These are phyloP conservation scores for Taenaris catops DNA, from an alignment of 2,888 invertebrate species.

Conservation along the genomic window DNA sequence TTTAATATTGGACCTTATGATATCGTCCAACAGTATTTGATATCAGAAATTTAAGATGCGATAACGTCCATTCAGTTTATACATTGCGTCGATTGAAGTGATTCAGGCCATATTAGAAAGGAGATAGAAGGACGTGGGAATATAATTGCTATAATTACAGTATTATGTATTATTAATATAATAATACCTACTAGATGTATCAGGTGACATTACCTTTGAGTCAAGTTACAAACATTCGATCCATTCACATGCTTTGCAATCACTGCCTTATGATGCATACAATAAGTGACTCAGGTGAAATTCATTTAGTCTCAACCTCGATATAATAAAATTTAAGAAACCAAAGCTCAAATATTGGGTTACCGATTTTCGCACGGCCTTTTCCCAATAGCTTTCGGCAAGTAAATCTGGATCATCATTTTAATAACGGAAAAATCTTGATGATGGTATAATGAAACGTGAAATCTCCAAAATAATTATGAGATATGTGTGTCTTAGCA, in stretches of 20 bases:
- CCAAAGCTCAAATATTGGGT: no score
- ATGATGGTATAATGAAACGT: no score
- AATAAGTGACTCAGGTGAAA: slow-evolving; percentile 1
- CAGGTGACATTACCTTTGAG: slow-evolving; percentile 36
- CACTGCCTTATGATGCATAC: not conserved
- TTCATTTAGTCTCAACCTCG: not conserved
- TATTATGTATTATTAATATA: slow-evolving; percentile 21
- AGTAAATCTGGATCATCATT: no score
- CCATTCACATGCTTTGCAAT: slow-evolving; percentile 11
- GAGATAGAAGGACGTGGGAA: slow-evolving; percentile 46
- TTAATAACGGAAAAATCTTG: no score
- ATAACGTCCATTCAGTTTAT: slow-evolving; percentile 21
- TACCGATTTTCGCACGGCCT: no score
- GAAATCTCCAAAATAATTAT: no score
- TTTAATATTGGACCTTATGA: slow-evolving; percentile 5
- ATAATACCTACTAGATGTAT: slow-evolving; percentile 29
- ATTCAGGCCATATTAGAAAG: slow-evolving; percentile 42
- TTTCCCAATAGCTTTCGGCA: no score
- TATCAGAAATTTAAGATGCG: slow-evolving; percentile 17
- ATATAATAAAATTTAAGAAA: not conserved
- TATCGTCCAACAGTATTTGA: slow-evolving; percentile 7
- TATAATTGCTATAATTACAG: slow-evolving; percentile 23
- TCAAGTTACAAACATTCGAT: slow-evolving; percentile 42
- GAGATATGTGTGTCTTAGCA: no score
- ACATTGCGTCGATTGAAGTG: slow-evolving; percentile 28